Percentiles rank a stretch among this genome's conserved stretches.
Conservation (phyloP, 1,140 invertebrate genomes). For the Panagrolaimus sp. region DNA sequence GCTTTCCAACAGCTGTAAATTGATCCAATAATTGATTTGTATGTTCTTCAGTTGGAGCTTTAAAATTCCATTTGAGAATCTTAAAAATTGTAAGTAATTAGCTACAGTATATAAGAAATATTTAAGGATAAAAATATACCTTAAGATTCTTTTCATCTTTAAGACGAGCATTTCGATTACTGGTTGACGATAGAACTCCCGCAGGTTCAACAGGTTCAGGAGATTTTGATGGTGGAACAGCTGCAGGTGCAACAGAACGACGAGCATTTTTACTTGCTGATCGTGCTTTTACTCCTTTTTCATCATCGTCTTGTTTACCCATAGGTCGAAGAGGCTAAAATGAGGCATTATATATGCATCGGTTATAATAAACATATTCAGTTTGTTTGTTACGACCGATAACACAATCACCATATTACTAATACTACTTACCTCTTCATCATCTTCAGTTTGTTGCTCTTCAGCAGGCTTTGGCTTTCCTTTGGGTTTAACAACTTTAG, state of each 20-base stretch:
- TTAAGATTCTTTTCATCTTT: slow-evolving; percentile 34
- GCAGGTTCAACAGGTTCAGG: neutral
- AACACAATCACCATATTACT: too few relatives aligned
- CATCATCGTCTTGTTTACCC: neutral
- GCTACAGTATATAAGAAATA: neutral
- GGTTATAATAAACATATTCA: too few relatives aligned
- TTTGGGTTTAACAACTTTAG: neutral
- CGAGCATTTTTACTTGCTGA: neutral
- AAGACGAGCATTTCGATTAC: slow-evolving; percentile 18
- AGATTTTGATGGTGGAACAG: neutral
- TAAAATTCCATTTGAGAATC: slow-evolving; percentile 87
- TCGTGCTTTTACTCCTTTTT: neutral
- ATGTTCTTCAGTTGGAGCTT: slow-evolving; percentile 80
- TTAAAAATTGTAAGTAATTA: slow-evolving; percentile 1
- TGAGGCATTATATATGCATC: neutral
- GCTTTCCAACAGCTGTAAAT: slow-evolving; percentile 67
- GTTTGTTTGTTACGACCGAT: too few relatives aligned
- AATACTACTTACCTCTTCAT: neutral
- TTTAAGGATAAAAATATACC: slow-evolving; percentile 21
- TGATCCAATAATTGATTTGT: slow-evolving; percentile 82
- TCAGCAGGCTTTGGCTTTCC: neutral
- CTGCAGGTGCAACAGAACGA: neutral
- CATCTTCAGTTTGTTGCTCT: slow-evolving; percentile 2
- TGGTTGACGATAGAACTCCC: slow-evolving; percentile 3
- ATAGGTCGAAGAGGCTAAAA: neutral